Percentiles rank a stretch among this genome's conserved stretches.
phyloP scores from a whole-genome alignment of 1,140 invertebrate species.

The Drosophila prosaltans region DNA sequence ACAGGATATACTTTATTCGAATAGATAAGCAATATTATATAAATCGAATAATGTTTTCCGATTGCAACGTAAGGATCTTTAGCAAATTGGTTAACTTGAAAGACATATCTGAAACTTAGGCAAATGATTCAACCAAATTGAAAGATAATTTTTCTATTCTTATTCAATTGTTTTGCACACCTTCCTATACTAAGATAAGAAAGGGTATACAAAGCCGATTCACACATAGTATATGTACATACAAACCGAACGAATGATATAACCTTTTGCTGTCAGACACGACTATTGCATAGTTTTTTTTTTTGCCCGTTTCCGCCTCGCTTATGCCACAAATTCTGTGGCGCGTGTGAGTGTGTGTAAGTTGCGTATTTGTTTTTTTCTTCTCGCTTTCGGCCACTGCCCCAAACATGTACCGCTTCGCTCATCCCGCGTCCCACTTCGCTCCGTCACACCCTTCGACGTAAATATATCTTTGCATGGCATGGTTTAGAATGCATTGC shows the following conservation, averaged over 20 bases:
- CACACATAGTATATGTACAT: neutral
- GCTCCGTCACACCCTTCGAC: neutral
- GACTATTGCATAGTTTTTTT: slow-evolving; percentile 11
- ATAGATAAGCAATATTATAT: neutral
- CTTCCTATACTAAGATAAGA: too few species aligned
- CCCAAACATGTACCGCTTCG: too few species aligned
- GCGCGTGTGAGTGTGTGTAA: slow-evolving; percentile 6
- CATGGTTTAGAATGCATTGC: neutral
- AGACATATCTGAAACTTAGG: too few species aligned
- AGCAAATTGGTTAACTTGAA: too few species aligned
- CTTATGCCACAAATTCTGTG: slow-evolving; percentile 3
- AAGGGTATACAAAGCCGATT: neutral
- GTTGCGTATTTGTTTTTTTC: neutral
- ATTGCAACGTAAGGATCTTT: too few species aligned
- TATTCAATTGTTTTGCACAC: too few species aligned
- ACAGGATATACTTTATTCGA: neutral
- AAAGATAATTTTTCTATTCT: too few species aligned
- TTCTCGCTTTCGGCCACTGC: neutral
- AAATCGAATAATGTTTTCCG: too few species aligned
- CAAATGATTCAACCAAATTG: too few species aligned
- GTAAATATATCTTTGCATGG: slow-evolving; percentile 5
- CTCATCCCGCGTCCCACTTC: neutral
- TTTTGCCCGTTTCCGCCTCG: slow-evolving; percentile 11
- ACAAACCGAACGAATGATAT: slow-evolving; percentile 17
- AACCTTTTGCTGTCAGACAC: slow-evolving; percentile 7